Evolutionary conservation across 2,113 vertebrate genomes (phyloP).

Genomic region (Urocynchramus pylzowi): DNA sequence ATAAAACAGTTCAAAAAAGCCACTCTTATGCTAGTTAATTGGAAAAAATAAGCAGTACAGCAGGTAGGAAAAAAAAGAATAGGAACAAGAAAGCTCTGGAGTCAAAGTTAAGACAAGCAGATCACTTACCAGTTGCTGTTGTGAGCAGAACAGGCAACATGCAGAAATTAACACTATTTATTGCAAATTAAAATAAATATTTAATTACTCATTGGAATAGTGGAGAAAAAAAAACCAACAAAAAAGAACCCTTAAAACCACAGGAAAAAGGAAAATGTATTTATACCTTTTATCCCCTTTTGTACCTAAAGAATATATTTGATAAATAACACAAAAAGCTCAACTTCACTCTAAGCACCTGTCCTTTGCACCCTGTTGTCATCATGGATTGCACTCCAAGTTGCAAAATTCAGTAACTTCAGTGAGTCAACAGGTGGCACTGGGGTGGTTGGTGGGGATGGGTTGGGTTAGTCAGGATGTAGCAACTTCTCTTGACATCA

Average conservation of each 20-base stretch:
- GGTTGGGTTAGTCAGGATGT: neutral
- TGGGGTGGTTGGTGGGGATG: neutral
- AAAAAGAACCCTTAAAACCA: accelerated
- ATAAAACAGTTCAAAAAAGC: neutral
- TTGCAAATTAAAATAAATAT: neutral
- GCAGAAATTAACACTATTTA: neutral
- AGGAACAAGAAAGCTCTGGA: neutral
- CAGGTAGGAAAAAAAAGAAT: neutral
- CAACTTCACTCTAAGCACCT: neutral
- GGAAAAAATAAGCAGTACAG: neutral
- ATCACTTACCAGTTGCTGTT: neutral
- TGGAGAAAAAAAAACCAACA: neutral
- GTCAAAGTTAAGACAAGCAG: neutral
- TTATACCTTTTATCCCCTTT: neutral
- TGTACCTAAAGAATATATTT: neutral
- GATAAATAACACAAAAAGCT: neutral
- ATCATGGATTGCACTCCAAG: neutral
- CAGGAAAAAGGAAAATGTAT: neutral
- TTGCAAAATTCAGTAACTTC: neutral
- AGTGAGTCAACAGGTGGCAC: neutral
- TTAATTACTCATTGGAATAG: neutral
- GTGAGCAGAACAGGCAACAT: neutral
- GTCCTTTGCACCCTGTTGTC: neutral
- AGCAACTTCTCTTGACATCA: neutral
- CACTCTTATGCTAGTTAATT: neutral